Evolutionary conservation across 2,797 vertebrate species (phyloP), one percentile per base, ranked within the genome.

Genomic region (Botia kubotai): DNA sequence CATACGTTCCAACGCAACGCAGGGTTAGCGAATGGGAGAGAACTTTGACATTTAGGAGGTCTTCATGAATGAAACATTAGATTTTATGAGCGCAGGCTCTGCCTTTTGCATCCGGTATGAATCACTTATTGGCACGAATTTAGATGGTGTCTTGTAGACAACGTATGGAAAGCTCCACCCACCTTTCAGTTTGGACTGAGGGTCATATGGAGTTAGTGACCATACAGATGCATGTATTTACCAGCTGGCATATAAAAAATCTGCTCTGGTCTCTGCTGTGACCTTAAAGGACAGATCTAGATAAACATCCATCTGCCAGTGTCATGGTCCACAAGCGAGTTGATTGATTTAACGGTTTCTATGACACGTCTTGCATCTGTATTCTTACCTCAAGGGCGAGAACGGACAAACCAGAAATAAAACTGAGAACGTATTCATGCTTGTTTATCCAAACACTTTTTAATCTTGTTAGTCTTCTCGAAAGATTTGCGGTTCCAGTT

Each of bases 261-360:
- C 58, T 29, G 17, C 10, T 72, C 62, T 75, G 58, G 53, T 55
- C 69, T 63, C 6, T 55, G 46, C 29, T 19, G 6, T 75, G 79
- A 84, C 75, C 79, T 81, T 81, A 79, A 43, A 23, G n/a, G 63
- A 74, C 62, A 57, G 46, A 80, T 57, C 63, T 52, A 57, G 50
- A 68, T 80, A 80, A 75, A 80, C 48, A 60, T 81, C 36, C 60
- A 78, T 76, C 75, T 60, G 57, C 75, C 76, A 83, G 73, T 68
- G 66, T 68, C 53, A 81, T 46, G 72, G 79, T 65, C 75, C 75
- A 70, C 36, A 29, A 77, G 21, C n/a, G 57, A 48, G 68, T 36
- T 78, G 79, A 84, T 77, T 72, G 79, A 84, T 81, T 84, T 84
- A 67, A 77, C 21, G 79, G 68, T 66, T 81, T 68, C 74, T 74